These are phyloP conservation scores for Naja naja DNA, from an alignment of 2,113 vertebrate genomes.

Conservation along the genomic window DNA sequence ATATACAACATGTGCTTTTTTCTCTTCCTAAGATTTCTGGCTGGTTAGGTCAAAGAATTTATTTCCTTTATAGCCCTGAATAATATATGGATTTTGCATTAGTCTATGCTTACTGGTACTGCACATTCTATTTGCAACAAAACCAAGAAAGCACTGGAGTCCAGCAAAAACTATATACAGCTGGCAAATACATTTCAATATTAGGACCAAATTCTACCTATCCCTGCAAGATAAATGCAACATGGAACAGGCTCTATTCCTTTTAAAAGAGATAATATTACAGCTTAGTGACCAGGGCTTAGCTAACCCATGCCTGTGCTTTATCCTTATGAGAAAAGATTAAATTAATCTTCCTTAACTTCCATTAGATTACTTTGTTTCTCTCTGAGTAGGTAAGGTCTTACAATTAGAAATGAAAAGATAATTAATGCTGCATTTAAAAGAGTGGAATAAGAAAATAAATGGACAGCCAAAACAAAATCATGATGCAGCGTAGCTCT, in stretches of 20 bases:
- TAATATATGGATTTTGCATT: not conserved
- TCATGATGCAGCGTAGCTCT: not conserved
- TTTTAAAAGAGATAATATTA: not conserved
- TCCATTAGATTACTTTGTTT: not conserved
- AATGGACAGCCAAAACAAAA: not conserved
- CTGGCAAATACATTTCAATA: not conserved
- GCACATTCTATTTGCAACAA: not conserved
- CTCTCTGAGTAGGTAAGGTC: not conserved
- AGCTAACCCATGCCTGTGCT: not conserved
- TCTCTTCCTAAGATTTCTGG: not conserved
- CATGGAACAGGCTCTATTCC: not conserved
- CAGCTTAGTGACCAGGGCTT: not conserved
- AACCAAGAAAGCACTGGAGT: not conserved
- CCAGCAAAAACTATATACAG: not conserved
- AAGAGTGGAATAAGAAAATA: not conserved
- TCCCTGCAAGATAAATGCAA: not conserved
- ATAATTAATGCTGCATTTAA: not conserved
- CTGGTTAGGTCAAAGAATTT: not conserved
- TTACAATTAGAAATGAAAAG: not conserved
- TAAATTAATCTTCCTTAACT: not conserved
- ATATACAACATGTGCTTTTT: not conserved
- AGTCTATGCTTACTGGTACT: not conserved
- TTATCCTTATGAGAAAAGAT: constrained; percentile 3
- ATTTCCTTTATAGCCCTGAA: not conserved
- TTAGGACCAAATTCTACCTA: not conserved